Evolutionary conservation across 2,113 vertebrate genomes (phyloP).

Genomic region (Nibea coibor): DNA sequence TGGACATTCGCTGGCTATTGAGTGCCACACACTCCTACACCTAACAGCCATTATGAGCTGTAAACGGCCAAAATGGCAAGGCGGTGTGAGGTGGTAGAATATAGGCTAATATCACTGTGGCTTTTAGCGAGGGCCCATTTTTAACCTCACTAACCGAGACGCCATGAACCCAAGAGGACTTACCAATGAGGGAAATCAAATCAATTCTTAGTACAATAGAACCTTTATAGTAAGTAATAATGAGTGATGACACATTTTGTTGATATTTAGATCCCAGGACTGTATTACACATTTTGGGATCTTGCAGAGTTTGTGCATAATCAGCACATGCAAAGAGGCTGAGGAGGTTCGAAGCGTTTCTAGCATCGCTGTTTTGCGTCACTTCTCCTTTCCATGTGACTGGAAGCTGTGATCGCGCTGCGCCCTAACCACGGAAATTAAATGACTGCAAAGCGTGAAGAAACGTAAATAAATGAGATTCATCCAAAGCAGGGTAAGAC

Average conservation of each 20-base stretch:
- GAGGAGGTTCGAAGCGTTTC: background rate
- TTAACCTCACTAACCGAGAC: background rate
- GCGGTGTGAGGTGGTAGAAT: background rate
- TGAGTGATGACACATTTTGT: no score
- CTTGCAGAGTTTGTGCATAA: background rate
- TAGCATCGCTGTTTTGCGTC: background rate
- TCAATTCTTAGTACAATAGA: no score
- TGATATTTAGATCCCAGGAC: no score
- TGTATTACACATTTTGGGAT: background rate
- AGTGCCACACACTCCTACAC: conserved; percentile 59
- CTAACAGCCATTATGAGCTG: conserved; percentile 42
- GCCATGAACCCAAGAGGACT: background rate
- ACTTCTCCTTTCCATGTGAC: conserved; percentile 4
- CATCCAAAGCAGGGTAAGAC: conserved; percentile 63
- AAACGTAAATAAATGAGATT: conserved; percentile 54
- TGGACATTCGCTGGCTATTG: conserved; percentile 70
- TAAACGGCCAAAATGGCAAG: conserved; percentile 16
- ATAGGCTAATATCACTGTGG: background rate
- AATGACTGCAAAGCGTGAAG: conserved; percentile 32
- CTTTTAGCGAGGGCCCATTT: background rate
- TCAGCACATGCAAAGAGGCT: background rate
- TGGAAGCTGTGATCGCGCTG: conserved; percentile 17
- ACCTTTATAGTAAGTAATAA: no score
- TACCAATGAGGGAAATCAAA: background rate
- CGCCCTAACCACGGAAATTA: conserved; percentile 7